phyloP scores from a whole-genome alignment of 2,113 vertebrate genomes.

The Odocoileus virginianus region DNA sequence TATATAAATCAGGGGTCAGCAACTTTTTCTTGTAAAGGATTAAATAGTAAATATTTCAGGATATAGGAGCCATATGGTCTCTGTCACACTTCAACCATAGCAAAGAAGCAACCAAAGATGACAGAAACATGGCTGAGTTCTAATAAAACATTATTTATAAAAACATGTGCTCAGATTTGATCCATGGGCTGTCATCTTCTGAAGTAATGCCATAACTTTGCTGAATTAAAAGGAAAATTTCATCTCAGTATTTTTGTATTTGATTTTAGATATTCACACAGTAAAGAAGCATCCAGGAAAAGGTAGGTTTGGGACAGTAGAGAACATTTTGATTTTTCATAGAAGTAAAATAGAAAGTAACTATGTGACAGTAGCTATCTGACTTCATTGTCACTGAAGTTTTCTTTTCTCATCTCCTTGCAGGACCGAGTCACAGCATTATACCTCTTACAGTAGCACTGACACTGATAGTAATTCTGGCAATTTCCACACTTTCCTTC shows the following conservation, averaged over 20 bases:
- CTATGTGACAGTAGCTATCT: not conserved
- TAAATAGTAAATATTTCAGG: not conserved
- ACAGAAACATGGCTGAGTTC: not conserved
- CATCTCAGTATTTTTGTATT: slow-evolving; percentile 48
- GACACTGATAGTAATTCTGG: slow-evolving; percentile 82
- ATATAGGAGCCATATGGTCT: not conserved
- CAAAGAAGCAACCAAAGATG: not conserved
- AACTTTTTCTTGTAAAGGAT: not conserved
- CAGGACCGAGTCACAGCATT: slow-evolving; percentile 82
- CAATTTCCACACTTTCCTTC: slow-evolving; percentile 81
- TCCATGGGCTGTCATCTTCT: not conserved
- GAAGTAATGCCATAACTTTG: slow-evolving; percentile 15
- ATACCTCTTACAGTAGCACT: slow-evolving; percentile 79
- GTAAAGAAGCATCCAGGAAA: slow-evolving; percentile 80
- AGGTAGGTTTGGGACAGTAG: slow-evolving; percentile 75
- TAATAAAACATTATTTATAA: not conserved
- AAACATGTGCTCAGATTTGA: not conserved
- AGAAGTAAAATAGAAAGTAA: not conserved
- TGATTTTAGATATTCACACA: slow-evolving; percentile 79
- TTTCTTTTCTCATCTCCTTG: slow-evolving; percentile 60
- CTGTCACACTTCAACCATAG: not conserved
- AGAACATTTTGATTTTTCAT: slow-evolving; percentile 20
- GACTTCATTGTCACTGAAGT: not conserved
- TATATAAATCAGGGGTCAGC: not conserved
- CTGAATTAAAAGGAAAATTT: slow-evolving; percentile 3